Evolutionary conservation across 35 echinoderm and acorn worm genomes (phyloP).

Genomic region (Apostichopus japonicus): DNA sequence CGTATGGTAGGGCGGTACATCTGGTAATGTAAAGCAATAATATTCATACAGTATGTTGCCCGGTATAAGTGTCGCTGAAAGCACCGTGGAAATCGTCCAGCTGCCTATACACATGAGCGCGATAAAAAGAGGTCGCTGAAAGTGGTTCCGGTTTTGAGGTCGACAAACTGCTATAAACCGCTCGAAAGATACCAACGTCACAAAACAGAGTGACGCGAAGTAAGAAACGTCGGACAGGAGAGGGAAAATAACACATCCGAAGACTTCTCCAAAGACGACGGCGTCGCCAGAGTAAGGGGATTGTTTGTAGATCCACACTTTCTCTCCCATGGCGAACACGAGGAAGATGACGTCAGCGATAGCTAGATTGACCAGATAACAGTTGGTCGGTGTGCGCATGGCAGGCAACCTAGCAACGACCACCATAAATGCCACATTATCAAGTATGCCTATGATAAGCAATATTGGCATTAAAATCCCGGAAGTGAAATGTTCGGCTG

Average conservation of each 20-base stretch:
- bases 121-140: constrained; percentile 54
- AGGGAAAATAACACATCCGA: constrained; percentile 72
- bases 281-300: constrained; percentile 67
- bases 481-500: constrained; percentile 4
- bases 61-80: constrained; percentile 74
- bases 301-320: constrained; percentile 61
- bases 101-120: constrained; percentile 56
- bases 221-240: constrained; percentile 75
- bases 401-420: constrained; percentile 75
- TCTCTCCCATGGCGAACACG: constrained; percentile 71
- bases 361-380: constrained; percentile 83
- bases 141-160: constrained; percentile 65
- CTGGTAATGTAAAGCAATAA: constrained; percentile 65
- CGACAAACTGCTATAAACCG: constrained; percentile 84
- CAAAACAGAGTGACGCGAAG: constrained; percentile 88
- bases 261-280: constrained; percentile 51
- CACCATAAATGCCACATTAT: constrained; percentile 85
- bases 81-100: constrained; percentile 54
- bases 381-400: constrained; percentile 90
- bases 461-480: constrained; percentile 32
- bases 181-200: constrained; percentile 84
- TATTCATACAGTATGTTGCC: constrained; percentile 15
- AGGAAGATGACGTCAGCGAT: constrained; percentile 85
- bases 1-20: constrained; percentile 25
- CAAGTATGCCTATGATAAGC: constrained; percentile 58